These are phyloP conservation scores for Neodon shergylaensis DNA, from an alignment of 2,113 vertebrate species.

Conservation along the genomic window DNA sequence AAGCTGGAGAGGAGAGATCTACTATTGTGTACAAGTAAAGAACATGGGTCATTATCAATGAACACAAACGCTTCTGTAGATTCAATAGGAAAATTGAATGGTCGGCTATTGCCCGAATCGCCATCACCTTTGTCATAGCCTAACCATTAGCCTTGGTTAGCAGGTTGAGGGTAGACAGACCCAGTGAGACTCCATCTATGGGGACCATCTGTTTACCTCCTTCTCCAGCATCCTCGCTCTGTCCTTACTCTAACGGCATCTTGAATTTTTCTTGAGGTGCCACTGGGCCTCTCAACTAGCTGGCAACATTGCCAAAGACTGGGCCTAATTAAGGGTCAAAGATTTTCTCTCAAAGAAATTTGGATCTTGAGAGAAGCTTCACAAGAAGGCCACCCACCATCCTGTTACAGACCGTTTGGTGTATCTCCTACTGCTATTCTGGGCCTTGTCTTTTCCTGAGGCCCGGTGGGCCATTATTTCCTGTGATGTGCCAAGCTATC, in stretches of 20 bases:
- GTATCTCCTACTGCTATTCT: background rate
- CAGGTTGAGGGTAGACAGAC: background rate
- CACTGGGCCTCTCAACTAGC: background rate
- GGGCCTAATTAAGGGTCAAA: background rate
- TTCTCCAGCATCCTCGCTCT: background rate
- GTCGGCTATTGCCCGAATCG: background rate
- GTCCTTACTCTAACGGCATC: background rate
- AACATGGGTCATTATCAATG: background rate
- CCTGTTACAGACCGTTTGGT: background rate
- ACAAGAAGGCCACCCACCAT: background rate
- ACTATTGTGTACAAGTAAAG: constrained; percentile 37
- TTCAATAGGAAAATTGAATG: background rate
- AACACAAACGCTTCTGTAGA: constrained; percentile 7
- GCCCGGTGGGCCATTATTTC: background rate
- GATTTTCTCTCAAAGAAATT: constrained; percentile 17
- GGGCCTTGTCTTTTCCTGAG: background rate
- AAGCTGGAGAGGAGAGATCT: background rate
- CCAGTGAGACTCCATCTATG: background rate
- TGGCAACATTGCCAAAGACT: background rate
- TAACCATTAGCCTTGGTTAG: background rate
- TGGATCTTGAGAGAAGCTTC: constrained; percentile 14
- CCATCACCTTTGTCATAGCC: background rate
- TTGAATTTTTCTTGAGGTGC: background rate
- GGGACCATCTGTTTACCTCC: background rate
- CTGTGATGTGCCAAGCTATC: constrained; percentile 2